phyloP scores from a whole-genome alignment of 2,113 vertebrate genomes.

The Heptranchias perlo region DNA sequence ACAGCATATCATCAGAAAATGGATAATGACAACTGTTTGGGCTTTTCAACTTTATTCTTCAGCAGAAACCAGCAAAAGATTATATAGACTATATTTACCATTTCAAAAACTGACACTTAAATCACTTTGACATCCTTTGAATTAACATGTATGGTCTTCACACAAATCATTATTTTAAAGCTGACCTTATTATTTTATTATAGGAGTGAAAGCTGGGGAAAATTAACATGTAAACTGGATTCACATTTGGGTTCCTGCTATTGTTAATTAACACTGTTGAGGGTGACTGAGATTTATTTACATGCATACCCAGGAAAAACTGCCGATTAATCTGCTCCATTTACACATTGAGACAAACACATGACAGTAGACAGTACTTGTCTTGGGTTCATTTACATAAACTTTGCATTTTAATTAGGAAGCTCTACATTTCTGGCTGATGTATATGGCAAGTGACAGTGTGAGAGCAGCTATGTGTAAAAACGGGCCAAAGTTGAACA shows the following conservation, averaged over 20 bases:
- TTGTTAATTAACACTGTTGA: constrained; percentile 14
- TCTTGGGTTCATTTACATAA: constrained; percentile 23
- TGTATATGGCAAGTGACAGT: constrained; percentile 13
- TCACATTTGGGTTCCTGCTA: constrained; percentile 15
- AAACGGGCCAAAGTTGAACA: constrained; percentile 10
- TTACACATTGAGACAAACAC: not conserved
- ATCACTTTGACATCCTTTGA: not conserved
- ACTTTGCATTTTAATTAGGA: constrained; percentile 28
- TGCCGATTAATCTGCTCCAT: constrained; percentile 23
- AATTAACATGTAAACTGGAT: constrained; percentile 11
- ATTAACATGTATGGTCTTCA: not conserved
- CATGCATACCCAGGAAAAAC: not conserved
- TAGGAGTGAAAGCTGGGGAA: not conserved
- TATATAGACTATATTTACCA: not conserved
- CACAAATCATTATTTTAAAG: not conserved
- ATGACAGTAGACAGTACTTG: constrained; percentile 23
- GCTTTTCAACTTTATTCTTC: not conserved
- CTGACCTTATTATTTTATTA: not conserved
- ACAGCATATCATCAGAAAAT: not conserved
- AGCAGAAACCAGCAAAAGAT: not conserved
- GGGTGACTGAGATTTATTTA: constrained; percentile 10
- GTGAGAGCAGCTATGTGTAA: not conserved
- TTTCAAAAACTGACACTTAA: not conserved
- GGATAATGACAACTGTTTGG: not conserved
- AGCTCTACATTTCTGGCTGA: not conserved